Evolutionary conservation across 2,888 invertebrate genomes (phyloP).

Genomic region (Prostheceraeus crozeri): DNA sequence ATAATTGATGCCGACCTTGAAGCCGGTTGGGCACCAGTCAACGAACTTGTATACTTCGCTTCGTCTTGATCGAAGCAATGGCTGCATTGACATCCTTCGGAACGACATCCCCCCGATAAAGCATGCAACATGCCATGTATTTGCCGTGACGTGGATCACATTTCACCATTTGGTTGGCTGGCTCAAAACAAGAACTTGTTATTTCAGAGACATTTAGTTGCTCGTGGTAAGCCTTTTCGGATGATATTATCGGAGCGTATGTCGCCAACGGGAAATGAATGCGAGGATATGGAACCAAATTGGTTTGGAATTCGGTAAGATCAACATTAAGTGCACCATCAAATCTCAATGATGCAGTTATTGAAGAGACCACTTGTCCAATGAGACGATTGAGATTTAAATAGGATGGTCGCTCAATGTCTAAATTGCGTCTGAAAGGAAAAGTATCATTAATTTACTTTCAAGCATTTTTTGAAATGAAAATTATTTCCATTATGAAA

Average conservation of each 20-base stretch:
- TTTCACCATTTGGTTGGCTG: neutral
- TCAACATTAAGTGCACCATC: slow-evolving; percentile 34
- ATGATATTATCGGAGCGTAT: slow-evolving; percentile 79
- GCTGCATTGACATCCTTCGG: neutral
- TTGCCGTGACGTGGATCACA: neutral
- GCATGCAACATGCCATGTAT: slow-evolving; percentile 11
- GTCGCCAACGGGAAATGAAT: slow-evolving; percentile 76
- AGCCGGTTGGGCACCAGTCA: slow-evolving; percentile 9
- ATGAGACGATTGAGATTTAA: slow-evolving; percentile 33
- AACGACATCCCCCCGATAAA: neutral
- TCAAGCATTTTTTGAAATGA: too few relatives aligned
- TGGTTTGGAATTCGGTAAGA: slow-evolving; percentile 36
- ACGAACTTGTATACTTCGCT: neutral
- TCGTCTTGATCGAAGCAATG: neutral
- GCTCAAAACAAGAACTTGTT: slow-evolving; percentile 44
- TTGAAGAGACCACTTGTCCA: slow-evolving; percentile 32
- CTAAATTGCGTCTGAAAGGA: slow-evolving; percentile 60
- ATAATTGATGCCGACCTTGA: slow-evolving; percentile 1
- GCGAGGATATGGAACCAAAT: slow-evolving; percentile 68
- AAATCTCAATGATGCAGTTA: slow-evolving; percentile 32
- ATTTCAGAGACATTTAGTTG: slow-evolving; percentile 56
- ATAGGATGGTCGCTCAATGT: slow-evolving; percentile 3
- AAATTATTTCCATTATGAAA: too few relatives aligned
- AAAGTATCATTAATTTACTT: too few relatives aligned
- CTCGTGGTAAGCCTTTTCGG: slow-evolving; percentile 83